Conservation (phyloP, 2,797 vertebrate species). For the Schizopygopsis pylzovi region DNA sequence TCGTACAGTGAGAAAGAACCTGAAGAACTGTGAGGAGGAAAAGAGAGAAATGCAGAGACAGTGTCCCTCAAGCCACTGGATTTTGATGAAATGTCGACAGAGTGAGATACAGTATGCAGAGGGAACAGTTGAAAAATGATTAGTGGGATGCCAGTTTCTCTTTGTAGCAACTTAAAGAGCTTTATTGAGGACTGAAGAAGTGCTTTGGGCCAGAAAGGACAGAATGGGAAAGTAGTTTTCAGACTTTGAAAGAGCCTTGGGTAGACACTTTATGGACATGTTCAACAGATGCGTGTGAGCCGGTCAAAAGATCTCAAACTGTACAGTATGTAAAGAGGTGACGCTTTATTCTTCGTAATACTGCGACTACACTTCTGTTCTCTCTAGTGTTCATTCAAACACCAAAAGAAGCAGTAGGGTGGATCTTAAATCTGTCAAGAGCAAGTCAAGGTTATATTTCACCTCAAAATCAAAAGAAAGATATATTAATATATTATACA, state of each 20-base stretch:
- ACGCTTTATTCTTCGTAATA: conserved; percentile 8
- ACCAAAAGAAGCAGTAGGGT: not conserved
- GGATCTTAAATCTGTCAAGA: conserved; percentile 2
- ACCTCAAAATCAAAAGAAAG: not conserved
- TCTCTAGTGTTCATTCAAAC: not conserved
- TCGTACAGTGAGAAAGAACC: not conserved
- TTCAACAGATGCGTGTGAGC: not conserved
- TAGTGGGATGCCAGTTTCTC: not conserved
- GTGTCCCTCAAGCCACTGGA: not conserved
- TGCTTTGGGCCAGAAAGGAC: not conserved
- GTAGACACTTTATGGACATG: not conserved
- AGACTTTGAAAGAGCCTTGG: not conserved
- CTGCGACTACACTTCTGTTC: not conserved
- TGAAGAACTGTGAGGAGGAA: conserved; percentile 13
- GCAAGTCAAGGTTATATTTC: not conserved
- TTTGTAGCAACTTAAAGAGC: conserved; percentile 15
- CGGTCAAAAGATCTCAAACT: not conserved
- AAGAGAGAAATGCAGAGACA: not conserved
- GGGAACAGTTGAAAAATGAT: not conserved
- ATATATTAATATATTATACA: not conserved
- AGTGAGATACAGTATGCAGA: not conserved
- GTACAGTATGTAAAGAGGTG: not conserved
- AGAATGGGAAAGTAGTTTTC: not conserved
- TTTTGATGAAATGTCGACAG: not conserved
- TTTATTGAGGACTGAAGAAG: not conserved